Percentiles rank a stretch among this genome's conserved stretches.
phyloP scores from a whole-genome alignment of 92 coral and sea anemone genomes.

The Phenganax stokvisi region DNA sequence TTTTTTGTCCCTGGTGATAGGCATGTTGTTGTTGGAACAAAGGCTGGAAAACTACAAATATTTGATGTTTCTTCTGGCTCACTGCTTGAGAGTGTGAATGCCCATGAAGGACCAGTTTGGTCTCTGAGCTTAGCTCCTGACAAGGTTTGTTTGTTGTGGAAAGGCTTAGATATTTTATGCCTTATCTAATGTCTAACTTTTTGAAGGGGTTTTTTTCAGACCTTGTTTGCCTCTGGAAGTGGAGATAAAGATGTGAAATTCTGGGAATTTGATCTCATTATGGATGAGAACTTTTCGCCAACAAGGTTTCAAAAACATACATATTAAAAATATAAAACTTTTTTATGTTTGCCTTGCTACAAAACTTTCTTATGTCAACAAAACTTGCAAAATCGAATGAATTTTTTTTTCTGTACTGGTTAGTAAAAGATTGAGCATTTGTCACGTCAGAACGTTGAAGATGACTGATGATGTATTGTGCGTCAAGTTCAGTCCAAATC shows the following conservation, averaged over 20 bases:
- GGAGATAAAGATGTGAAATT: slow-evolving; percentile 91
- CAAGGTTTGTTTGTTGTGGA: slow-evolving; percentile 52
- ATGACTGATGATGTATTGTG: slow-evolving; percentile 90
- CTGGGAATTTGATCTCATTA: slow-evolving; percentile 94
- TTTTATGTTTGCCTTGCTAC: not conserved
- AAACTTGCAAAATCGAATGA: not conserved
- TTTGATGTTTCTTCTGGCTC: slow-evolving; percentile 82
- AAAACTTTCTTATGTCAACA: no score
- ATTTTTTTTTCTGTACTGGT: not conserved
- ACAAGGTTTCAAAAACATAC: slow-evolving; percentile 49
- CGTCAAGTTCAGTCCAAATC: slow-evolving; percentile 86
- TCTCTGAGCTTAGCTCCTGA: slow-evolving; percentile 75
- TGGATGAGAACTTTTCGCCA: slow-evolving; percentile 64
- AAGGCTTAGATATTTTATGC: not conserved
- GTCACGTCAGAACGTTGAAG: slow-evolving; percentile 82
- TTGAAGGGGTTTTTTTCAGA: slow-evolving; percentile 44
- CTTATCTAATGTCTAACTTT: not conserved
- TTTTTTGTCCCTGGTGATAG: slow-evolving; percentile 97
- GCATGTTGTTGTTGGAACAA: slow-evolving; percentile 79
- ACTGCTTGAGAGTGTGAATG: slow-evolving; percentile 82
- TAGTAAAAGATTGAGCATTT: slow-evolving; percentile 76
- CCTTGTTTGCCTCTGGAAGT: slow-evolving; percentile 94
- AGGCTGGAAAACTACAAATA: slow-evolving; percentile 86
- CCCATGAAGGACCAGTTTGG: slow-evolving; percentile 96
- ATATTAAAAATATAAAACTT: not conserved